phyloP scores from a whole-genome alignment of 2,797 vertebrate species.

The Pipistrellus pygmaeus region DNA sequence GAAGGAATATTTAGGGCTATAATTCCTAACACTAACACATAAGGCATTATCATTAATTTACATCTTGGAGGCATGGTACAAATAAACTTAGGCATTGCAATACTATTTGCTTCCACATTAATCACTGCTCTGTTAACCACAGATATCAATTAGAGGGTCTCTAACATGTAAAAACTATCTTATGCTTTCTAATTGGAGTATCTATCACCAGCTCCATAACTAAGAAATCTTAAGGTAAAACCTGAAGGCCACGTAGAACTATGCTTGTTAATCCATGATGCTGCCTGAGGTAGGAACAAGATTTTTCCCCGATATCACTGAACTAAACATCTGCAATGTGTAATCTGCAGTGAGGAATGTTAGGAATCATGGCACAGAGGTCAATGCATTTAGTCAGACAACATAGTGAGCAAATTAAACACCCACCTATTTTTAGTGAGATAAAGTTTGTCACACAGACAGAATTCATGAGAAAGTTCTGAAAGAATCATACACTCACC shows the following conservation, averaged over 20 bases:
- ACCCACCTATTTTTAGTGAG: background rate
- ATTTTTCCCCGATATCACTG: background rate
- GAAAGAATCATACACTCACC: background rate
- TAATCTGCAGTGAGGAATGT: background rate
- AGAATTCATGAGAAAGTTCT: slow-evolving; percentile 35
- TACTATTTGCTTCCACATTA: slow-evolving; percentile 53
- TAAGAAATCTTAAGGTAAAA: slow-evolving; percentile 39
- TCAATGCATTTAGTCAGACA: background rate
- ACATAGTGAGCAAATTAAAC: background rate
- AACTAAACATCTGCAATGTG: background rate
- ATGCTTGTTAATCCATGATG: background rate
- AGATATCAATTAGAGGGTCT: background rate
- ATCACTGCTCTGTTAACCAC: background rate
- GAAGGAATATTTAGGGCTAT: background rate
- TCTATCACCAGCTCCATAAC: background rate
- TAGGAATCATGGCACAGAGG: background rate
- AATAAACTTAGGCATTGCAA: slow-evolving; percentile 1
- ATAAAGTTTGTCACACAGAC: slow-evolving; percentile 11
- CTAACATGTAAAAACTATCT: slow-evolving; percentile 30
- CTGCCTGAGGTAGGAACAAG: background rate
- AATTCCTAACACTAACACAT: background rate
- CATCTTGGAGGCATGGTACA: background rate
- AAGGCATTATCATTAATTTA: background rate
- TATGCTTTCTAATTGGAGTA: background rate
- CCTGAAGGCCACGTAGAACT: background rate